A percentile compares a stretch with the other conserved stretches of the same genome.
Conservation (phyloP, 2,888 invertebrate species). For the Mythimna pallens region DNA sequence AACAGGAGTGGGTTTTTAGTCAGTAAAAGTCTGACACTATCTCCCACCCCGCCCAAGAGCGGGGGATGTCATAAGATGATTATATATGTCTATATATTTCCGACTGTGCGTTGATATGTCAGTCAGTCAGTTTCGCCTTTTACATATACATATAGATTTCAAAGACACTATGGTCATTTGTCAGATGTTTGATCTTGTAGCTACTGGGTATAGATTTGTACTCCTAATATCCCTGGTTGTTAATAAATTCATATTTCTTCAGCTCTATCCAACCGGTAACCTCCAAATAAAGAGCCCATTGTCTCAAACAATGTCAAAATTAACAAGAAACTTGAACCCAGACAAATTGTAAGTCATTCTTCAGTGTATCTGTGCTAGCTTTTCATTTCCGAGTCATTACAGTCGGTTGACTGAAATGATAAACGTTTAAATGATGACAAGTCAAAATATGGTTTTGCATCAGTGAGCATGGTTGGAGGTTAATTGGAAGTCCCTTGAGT, state of each 20-base stretch:
- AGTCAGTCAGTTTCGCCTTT: too few species aligned
- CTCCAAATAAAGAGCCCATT: too few species aligned
- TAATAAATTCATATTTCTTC: not conserved
- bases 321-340: slow-evolving; percentile 17
- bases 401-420: slow-evolving; percentile 21
- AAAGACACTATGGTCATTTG: not conserved
- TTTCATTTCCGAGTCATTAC: slow-evolving; percentile 41
- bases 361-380: slow-evolving; percentile 13
- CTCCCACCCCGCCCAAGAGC: too few species aligned
- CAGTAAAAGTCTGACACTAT: too few species aligned
- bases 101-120: too few species aligned
- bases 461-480: slow-evolving; percentile 19
- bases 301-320: slow-evolving; percentile 6
- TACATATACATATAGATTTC: too few species aligned
- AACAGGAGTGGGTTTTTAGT: too few species aligned
- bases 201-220: not conserved
- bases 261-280: not conserved
- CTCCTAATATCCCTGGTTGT: not conserved
- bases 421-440: slow-evolving; percentile 37
- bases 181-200: not conserved
- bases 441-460: slow-evolving; percentile 34
- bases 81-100: too few species aligned
- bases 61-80: too few species aligned
- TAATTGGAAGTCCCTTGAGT: slow-evolving; percentile 2
- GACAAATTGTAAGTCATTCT: slow-evolving; percentile 17